phyloP scores from a whole-genome alignment of 1,140 invertebrate genomes.

The Lanistes nyassanus region DNA sequence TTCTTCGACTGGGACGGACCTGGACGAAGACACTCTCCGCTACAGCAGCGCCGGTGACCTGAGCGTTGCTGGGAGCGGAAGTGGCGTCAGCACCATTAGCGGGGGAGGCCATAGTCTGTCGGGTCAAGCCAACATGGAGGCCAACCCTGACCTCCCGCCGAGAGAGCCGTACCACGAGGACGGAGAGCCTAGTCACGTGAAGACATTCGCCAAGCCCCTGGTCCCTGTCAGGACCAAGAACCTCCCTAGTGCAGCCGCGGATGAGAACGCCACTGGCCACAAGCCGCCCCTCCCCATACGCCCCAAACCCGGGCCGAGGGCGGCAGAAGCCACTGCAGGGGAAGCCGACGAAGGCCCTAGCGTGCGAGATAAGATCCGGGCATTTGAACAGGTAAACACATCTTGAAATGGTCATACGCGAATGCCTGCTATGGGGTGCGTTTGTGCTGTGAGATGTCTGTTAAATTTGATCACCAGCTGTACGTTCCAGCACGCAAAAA shows the following conservation, averaged over 20 bases:
- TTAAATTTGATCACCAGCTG: background rate
- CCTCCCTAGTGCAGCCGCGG: constrained; percentile 24
- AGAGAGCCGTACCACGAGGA: too few relatives aligned
- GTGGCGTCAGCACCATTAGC: too few relatives aligned
- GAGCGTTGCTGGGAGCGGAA: too few relatives aligned
- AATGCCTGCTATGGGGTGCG: background rate
- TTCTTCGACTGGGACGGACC: constrained; percentile 54
- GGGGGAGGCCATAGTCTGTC: too few relatives aligned
- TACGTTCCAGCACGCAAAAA: background rate
- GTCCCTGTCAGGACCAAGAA: constrained; percentile 9
- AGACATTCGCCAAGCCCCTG: background rate
- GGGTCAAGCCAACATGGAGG: too few relatives aligned
- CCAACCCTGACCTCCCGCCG: too few relatives aligned
- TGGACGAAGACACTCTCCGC: constrained; percentile 47
- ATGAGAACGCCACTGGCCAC: constrained; percentile 4
- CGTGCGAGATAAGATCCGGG: constrained; percentile 44
- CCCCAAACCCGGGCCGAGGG: background rate
- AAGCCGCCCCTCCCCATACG: background rate
- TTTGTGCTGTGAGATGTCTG: too few relatives aligned
- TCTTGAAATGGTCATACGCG: background rate
- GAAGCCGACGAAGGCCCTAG: constrained; percentile 35
- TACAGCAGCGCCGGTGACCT: constrained; percentile 13
- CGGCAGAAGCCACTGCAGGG: constrained; percentile 15
- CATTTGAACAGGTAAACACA: constrained; percentile 46
- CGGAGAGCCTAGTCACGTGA: background rate